Conservation (phyloP, 2,113 vertebrate species). For the Xiphorhynchus elegans region DNA sequence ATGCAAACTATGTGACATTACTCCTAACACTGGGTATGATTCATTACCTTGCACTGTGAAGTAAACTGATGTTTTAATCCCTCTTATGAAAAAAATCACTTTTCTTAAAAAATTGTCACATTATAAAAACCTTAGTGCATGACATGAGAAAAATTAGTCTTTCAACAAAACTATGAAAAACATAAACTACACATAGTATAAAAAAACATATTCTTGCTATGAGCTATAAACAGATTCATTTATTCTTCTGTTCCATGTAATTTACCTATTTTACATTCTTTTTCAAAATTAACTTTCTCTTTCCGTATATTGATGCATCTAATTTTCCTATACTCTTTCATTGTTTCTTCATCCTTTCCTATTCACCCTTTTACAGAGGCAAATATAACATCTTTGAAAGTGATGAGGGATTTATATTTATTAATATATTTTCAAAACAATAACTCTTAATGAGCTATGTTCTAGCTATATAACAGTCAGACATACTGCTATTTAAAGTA, state of each 20-base stretch:
- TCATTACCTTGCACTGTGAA: background rate
- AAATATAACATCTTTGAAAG: background rate
- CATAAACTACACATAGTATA: background rate
- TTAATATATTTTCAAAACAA: background rate
- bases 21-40: background rate
- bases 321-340: background rate
- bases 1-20: background rate
- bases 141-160: background rate
- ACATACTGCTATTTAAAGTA: background rate
- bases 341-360: background rate
- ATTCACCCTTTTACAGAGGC: background rate
- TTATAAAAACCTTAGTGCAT: background rate
- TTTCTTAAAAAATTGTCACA: background rate
- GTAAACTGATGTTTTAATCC: background rate
- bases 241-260: background rate
- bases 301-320: background rate
- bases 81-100: background rate
- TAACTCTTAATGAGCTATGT: background rate
- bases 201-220: background rate
- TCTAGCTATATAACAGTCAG: background rate
- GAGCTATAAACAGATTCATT: background rate
- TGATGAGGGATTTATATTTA: background rate
- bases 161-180: background rate
- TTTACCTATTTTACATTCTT: background rate
- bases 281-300: background rate